Base-by-base conservation (phyloP, 2,113 vertebrate genomes). In the Columba janthina region DNA sequence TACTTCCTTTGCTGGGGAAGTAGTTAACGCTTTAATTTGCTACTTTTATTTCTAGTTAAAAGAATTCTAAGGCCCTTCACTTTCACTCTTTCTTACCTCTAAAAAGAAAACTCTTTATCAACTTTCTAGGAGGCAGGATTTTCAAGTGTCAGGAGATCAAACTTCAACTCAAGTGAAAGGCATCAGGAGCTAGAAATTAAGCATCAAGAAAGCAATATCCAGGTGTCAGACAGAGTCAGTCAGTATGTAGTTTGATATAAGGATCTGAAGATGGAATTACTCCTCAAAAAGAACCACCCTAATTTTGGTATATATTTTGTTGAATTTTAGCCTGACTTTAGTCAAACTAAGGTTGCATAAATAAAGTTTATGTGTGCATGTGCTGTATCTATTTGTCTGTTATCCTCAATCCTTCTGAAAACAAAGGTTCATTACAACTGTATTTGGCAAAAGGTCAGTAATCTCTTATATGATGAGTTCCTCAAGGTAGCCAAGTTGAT, bases 171-270 rank as follows among this genome's bases (percentile, higher is more conserved):
- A 56, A 44, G 26, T 82, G 44, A 91, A 94, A 94, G 66, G 36
- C 65, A 95, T 36, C 9, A 67, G 53, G 32, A 91, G 32, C 38
- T 77, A 54, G 28, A 92, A 96, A 54, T 89, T 60, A 91, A 80
- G 15, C n/a, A 48, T 67, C 64, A 76, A 51, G 76, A 88, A 94
- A 90, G 76, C 32, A 94, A 90, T 86, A 60, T 3, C 32, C 34
- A 86, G 46, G 31, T 91, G 85, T 96, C 92, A 94, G 65, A 86
- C 11, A 81, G 50, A 88, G 53, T 78, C 85, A 93, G 42, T 38
- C 67, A 91, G 44, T 28, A 53, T 34, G 28, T 6, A 82, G 25
- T 69, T 86, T 87, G 78, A 75, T 53, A 44, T 20, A 85, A 60
- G 42, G 40, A 85, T 72, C 54, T 75, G 12, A 69, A 78, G 32